Evolutionary conservation across 1,140 invertebrate genomes (phyloP).

Genomic region (Drosophila malerkotliana): DNA sequence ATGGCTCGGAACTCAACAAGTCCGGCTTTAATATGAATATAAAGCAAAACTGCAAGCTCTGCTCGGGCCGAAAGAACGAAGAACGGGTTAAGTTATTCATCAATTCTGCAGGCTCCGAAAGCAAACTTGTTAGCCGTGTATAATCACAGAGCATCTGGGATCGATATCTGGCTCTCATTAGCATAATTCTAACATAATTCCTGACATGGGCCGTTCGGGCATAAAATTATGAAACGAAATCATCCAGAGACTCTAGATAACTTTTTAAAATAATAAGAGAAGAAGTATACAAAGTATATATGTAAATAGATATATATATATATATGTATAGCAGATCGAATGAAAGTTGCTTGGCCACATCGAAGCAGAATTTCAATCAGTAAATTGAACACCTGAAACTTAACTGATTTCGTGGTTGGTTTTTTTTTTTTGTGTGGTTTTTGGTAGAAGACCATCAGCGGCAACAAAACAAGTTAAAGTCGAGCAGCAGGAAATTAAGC

Average conservation of each 20-base stretch:
- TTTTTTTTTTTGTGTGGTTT: slow-evolving; percentile 43
- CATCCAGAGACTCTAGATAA: neutral
- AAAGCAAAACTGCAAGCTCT: slow-evolving; percentile 26
- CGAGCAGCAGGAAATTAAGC: slow-evolving; percentile 75
- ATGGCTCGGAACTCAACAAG: slow-evolving; percentile 2
- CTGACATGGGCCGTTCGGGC: slow-evolving; percentile 56
- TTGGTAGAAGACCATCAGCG: slow-evolving; percentile 47
- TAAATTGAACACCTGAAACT: slow-evolving; percentile 82
- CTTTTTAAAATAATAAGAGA: slow-evolving; percentile 24
- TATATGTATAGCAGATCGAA: slow-evolving; percentile 22
- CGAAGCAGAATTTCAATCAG: slow-evolving; percentile 78
- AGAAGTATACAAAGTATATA: slow-evolving; percentile 13
- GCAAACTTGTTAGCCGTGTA: slow-evolving; percentile 62
- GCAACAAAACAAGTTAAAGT: slow-evolving; percentile 41
- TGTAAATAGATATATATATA: neutral
- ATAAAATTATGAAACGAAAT: slow-evolving; percentile 77
- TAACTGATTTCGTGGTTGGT: slow-evolving; percentile 75
- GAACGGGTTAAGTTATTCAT: slow-evolving; percentile 52
- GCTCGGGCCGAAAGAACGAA: slow-evolving; percentile 7
- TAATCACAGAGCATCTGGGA: slow-evolving; percentile 64
- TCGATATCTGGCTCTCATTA: slow-evolving; percentile 59
- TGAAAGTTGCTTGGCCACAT: slow-evolving; percentile 75
- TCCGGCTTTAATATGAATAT: slow-evolving; percentile 13
- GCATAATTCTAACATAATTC: slow-evolving; percentile 78
- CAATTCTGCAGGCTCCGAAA: slow-evolving; percentile 32